Base-by-base conservation (phyloP, 2,797 vertebrate genomes). In the Silurus lanzhouensis region DNA sequence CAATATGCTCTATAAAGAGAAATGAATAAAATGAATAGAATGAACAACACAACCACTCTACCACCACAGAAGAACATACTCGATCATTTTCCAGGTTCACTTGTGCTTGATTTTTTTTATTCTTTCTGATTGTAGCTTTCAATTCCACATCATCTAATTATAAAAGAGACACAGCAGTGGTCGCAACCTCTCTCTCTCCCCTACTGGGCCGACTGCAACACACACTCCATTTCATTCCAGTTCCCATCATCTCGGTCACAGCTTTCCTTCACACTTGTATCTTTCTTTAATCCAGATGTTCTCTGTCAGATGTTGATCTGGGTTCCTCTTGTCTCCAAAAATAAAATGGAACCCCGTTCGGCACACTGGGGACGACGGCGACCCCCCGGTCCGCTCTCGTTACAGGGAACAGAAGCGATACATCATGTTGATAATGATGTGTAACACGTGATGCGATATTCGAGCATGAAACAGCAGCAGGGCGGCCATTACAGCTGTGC, bases 401-500 rank as follows among this genome's bases (percentile, higher is more conserved):
- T 6, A 22, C 76, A 61, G 57, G 57, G 38, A 61, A 60, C 57
- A 60, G 27, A 61, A 44, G 57, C 57, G 22, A 2, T 82, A 82
- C 20, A 68, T 83, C 58, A 84, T 57, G 19, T 67, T 20, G 44
- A 84, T 66, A 77, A 55, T 38, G 75, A 84, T 60, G 31, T n/a
- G 25, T 15, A 84, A 78, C 48, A 78, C 61, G 55, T 27, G 57
- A 66, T 14, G 46, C 25, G 55, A n/a, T 77, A 79, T 84, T 85
- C 64, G 25, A 81, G 15, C 25, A 25, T 44, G n/a, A 25, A 55
- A 22, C 58, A 87, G 83, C 70, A 85, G 57, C 79, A 12, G 64
- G 82, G 76, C 57, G 72, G 76, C 74, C 48, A 86, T 84, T 84
- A 89, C 27, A 27, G 58, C 67, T 8, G 72, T 82, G 48, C 12